Evolutionary conservation across 2,113 vertebrate species (phyloP), one percentile per base, ranked within the genome.

Genomic region (Dromiciops gliroides): DNA sequence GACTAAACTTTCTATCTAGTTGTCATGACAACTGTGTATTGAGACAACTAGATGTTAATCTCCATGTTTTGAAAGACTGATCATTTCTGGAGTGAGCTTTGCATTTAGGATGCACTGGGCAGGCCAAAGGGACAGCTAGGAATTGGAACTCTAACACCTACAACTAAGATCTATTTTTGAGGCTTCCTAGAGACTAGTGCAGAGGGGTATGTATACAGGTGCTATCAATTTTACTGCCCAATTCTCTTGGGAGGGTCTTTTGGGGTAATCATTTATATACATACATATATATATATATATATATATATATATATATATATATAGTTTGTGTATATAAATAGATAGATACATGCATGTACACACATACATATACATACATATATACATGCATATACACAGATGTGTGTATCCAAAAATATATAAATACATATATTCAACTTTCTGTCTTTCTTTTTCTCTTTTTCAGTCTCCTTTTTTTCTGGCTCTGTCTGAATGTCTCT

Each of bases 1-100:
- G 94, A 91, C 50, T 48, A 90, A 97, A 95, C 92, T 96, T 96
- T 95, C 28, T 95, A 95, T 91, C 48, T 37, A 9, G 94, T 97
- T 97, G 97, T 95, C 96, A 95, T 97, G 97, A 95, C 96, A 97
- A 98, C 97, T 50, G 28, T 93, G 89, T 67, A 91, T 90, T 90
- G 91, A 97, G 93, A 94, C 95, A 98, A 97, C 97, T 95, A 95
- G 83, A 91, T 88, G 51, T 90, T 94, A 96, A 93, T 96, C 88
- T 91, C 67, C 89, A 47, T 92, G 52, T 51, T 53, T 52, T 25
- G 89, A 91, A 95, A 92, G 92, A 60, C 94, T 83, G 49, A 22
- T 60, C 75, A 47, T 93, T 95, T 93, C 89, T 92, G n/a, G 75
- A 92, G 93, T 93, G 37, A 48, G 47, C 91, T 93, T 95, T 88